Conservation (phyloP, 2,797 vertebrate genomes). For the Anabacerthia variegaticeps region DNA sequence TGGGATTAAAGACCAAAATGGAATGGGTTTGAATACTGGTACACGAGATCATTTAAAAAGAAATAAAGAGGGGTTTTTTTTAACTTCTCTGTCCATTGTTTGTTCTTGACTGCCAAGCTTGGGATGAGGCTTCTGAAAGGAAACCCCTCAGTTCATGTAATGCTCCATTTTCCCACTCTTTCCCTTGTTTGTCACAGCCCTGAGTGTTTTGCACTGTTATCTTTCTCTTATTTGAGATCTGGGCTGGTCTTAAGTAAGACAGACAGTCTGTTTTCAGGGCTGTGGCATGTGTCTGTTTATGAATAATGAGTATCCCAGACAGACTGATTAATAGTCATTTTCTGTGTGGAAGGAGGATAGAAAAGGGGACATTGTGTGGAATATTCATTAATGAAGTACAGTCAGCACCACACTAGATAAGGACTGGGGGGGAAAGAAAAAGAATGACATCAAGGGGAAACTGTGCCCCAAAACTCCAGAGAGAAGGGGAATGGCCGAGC, state of each 20-base stretch:
- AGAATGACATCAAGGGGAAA: neutral
- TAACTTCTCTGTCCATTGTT: neutral
- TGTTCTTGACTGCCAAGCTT: neutral
- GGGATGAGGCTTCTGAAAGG: neutral
- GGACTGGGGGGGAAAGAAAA: neutral
- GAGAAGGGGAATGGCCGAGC: neutral
- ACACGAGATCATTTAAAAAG: neutral
- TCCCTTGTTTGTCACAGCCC: neutral
- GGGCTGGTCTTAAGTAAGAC: conserved; percentile 25
- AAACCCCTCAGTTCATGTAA: neutral
- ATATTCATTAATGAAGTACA: conserved; percentile 25
- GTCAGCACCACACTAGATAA: neutral
- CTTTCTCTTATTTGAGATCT: conserved; percentile 24
- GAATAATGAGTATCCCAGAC: conserved; percentile 24
- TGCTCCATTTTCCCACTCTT: neutral
- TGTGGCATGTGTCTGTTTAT: conserved; percentile 5
- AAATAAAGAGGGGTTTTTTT: neutral
- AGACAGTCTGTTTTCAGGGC: conserved; percentile 3
- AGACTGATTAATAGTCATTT: conserved; percentile 10
- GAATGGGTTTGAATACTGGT: neutral
- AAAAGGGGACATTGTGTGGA: neutral
- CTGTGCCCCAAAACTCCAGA: neutral
- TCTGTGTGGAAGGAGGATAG: neutral
- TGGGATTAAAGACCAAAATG: neutral
- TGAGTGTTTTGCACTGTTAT: neutral